These are phyloP conservation scores for Apamea crenata DNA, from an alignment of 2,888 invertebrate genomes.

Conservation along the genomic window DNA sequence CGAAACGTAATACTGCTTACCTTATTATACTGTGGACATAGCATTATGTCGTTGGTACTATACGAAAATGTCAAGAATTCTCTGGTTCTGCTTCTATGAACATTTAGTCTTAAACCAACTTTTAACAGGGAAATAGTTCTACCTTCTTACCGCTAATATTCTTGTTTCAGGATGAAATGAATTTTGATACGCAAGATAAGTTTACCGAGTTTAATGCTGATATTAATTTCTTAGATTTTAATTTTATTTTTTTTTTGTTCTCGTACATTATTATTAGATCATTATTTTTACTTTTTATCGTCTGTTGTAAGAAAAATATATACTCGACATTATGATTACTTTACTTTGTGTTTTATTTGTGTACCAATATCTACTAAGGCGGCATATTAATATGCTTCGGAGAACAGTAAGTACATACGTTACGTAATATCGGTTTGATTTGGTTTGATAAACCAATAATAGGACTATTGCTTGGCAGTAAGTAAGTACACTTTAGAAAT, in stretches of 20 bases:
- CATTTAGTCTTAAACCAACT: neutral
- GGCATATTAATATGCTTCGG: neutral
- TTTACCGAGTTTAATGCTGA: neutral
- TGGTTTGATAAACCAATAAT: neutral
- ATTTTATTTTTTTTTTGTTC: constrained; percentile 12
- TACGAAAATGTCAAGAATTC: neutral
- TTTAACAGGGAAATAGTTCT: neutral
- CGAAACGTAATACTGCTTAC: neutral
- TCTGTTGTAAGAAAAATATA: constrained; percentile 72
- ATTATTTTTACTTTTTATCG: constrained; percentile 29
- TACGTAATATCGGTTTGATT: neutral
- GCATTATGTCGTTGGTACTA: neutral
- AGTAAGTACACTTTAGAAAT: neutral
- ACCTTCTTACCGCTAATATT: neutral
- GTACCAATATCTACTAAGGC: neutral
- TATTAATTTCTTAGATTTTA: constrained; percentile 7
- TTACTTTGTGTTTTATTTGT: constrained; percentile 45
- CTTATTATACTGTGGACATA: neutral
- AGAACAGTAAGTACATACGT: neutral
- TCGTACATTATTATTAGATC: constrained; percentile 14
- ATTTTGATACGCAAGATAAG: constrained; percentile 7
- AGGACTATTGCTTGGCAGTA: neutral
- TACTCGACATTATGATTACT: constrained; percentile 76
- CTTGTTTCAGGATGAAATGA: constrained; percentile 57
- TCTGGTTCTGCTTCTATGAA: neutral